Conservation (phyloP, 1,140 invertebrate genomes). For the Megalopta genalis region DNA sequence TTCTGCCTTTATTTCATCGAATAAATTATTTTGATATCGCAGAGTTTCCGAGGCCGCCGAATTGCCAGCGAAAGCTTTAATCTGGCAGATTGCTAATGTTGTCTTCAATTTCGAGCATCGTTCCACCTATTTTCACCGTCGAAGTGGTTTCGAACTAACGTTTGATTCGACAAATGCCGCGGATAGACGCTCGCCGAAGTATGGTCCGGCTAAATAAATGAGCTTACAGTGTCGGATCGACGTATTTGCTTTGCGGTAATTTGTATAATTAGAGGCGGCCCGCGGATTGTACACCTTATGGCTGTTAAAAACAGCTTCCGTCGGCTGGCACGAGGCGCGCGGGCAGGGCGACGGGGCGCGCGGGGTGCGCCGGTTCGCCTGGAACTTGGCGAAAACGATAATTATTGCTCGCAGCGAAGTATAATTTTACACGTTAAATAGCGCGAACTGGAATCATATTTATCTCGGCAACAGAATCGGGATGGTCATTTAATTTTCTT, state of each 20-base stretch:
- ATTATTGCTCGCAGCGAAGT: not conserved
- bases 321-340: not conserved
- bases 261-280: not conserved
- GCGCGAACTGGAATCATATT: not conserved
- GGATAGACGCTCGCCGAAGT: not conserved
- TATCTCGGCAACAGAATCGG: not conserved
- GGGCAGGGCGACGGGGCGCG: not conserved
- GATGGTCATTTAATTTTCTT: not conserved
- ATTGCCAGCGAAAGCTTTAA: no score
- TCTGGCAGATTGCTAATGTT: no score
- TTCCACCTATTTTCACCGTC: no score
- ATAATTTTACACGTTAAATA: conserved; percentile 9
- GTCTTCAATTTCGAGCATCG: no score
- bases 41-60: no score
- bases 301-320: conserved; percentile 3
- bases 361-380: no score
- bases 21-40: no score
- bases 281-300: not conserved
- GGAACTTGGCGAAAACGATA: not conserved
- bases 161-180: no score
- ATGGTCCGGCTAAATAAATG: not conserved
- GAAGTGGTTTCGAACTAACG: no score
- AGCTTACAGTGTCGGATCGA: not conserved
- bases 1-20: not conserved
- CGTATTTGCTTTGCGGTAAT: not conserved